These are phyloP conservation scores for Tetragnatha versicolor DNA, from an alignment of 1,140 invertebrate genomes.

Conservation along the genomic window DNA sequence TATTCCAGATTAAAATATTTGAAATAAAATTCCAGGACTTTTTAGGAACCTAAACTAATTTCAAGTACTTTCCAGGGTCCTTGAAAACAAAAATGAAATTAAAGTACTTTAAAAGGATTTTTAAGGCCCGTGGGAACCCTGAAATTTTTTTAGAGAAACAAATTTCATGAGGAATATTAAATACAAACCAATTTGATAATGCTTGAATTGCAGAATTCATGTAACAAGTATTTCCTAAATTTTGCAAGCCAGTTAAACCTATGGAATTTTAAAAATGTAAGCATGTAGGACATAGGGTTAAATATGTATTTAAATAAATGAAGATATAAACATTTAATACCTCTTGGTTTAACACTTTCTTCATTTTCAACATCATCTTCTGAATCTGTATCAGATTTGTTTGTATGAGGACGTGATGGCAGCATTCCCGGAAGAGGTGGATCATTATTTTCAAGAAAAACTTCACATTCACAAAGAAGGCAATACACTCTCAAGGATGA, in stretches of 20 bases:
- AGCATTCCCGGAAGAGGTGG: constrained; percentile 61
- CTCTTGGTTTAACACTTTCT: constrained; percentile 64
- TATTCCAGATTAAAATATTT: too few relatives aligned
- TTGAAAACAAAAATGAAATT: too few relatives aligned
- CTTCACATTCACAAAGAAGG: constrained; percentile 79
- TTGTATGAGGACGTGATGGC: constrained; percentile 31
- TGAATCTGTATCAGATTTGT: constrained; percentile 62
- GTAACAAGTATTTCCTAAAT: constrained; percentile 96
- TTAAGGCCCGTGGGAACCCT: neutral
- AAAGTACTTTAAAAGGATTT: neutral
- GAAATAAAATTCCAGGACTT: too few relatives aligned
- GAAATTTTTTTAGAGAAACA: neutral
- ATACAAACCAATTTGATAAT: constrained; percentile 80
- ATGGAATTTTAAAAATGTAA: neutral
- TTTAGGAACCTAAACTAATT: too few relatives aligned
- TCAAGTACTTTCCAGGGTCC: too few relatives aligned
- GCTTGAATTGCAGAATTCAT: constrained; percentile 97
- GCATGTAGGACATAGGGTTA: neutral
- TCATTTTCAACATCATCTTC: constrained; percentile 67
- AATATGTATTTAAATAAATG: neutral
- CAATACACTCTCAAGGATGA: constrained; percentile 85
- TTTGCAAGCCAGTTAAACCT: constrained; percentile 85
- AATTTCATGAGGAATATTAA: neutral
- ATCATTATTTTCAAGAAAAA: constrained; percentile 68
- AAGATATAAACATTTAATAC: constrained; percentile 58